phyloP scores from a whole-genome alignment of 1,140 invertebrate genomes.

The Saccostrea echinata region DNA sequence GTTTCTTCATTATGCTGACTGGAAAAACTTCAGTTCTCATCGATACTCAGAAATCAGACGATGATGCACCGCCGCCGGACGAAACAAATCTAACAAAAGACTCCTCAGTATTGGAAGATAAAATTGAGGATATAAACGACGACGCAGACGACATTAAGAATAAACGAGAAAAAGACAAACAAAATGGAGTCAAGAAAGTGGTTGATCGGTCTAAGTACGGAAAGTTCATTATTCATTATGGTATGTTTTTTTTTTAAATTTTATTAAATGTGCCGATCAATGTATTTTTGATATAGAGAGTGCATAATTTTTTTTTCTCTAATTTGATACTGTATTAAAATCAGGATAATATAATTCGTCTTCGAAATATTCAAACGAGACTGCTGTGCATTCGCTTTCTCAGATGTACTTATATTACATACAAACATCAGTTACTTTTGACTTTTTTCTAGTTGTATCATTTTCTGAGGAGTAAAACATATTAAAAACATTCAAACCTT shows the following conservation, averaged over 20 bases:
- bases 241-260: neutral
- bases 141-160: slow-evolving; percentile 28
- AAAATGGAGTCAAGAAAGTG: slow-evolving; percentile 59
- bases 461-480: no score
- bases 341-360: no score
- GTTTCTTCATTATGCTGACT: slow-evolving; percentile 75
- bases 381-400: no score
- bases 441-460: no score
- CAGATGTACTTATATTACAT: no score
- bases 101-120: neutral
- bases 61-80: slow-evolving; percentile 58
- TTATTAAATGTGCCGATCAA: no score
- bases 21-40: slow-evolving; percentile 74
- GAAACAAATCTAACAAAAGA: slow-evolving; percentile 27
- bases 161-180: neutral
- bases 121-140: slow-evolving; percentile 26
- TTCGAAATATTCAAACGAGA: no score
- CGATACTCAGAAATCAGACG: slow-evolving; percentile 71
- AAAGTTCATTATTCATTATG: slow-evolving; percentile 60
- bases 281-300: no score
- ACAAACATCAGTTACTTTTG: no score
- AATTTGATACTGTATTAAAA: no score
- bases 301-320: no score
- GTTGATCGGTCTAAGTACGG: slow-evolving; percentile 61
- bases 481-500: neutral